phyloP scores from a whole-genome alignment of 2,113 vertebrate species.

The Coregonus clupeaformis region DNA sequence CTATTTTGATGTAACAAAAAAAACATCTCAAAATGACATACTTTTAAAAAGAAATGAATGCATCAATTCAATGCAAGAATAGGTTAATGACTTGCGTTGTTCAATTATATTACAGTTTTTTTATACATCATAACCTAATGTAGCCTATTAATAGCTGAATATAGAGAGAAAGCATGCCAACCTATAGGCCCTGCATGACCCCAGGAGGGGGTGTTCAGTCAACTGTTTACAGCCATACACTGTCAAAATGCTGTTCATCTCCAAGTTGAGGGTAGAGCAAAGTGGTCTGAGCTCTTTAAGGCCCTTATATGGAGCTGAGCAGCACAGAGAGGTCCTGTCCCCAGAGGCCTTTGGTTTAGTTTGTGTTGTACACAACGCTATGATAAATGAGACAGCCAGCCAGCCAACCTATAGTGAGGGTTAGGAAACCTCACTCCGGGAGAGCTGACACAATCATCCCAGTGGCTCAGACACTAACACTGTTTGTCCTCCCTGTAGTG shows the following conservation, averaged over 20 bases:
- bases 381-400: constrained; percentile 14
- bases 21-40: too few relatives aligned
- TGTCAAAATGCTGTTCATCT: constrained; percentile 15
- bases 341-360: constrained; percentile 31
- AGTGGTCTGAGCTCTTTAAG: constrained; percentile 18
- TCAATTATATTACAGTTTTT: too few relatives aligned
- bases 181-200: too few relatives aligned
- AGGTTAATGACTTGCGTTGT: too few relatives aligned
- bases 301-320: constrained; percentile 53
- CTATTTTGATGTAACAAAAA: too few relatives aligned
- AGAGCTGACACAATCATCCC: constrained; percentile 38
- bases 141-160: too few relatives aligned
- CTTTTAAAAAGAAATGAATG: too few relatives aligned
- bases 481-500: constrained; percentile 1
- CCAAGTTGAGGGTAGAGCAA: neutral
- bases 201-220: too few relatives aligned
- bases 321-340: constrained; percentile 31
- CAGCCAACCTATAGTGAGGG: too few relatives aligned
- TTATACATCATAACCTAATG: too few relatives aligned
- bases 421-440: constrained; percentile 7
- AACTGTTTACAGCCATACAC: constrained; percentile 13
- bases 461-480: constrained; percentile 10
- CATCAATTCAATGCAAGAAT: too few relatives aligned
- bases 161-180: too few relatives aligned
- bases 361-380: constrained; percentile 18